A percentile compares a stretch with the other conserved stretches of the same genome.
These are phyloP conservation scores for Diabrotica virgifera DNA, from an alignment of 1,140 invertebrate genomes.

Conservation along the genomic window DNA sequence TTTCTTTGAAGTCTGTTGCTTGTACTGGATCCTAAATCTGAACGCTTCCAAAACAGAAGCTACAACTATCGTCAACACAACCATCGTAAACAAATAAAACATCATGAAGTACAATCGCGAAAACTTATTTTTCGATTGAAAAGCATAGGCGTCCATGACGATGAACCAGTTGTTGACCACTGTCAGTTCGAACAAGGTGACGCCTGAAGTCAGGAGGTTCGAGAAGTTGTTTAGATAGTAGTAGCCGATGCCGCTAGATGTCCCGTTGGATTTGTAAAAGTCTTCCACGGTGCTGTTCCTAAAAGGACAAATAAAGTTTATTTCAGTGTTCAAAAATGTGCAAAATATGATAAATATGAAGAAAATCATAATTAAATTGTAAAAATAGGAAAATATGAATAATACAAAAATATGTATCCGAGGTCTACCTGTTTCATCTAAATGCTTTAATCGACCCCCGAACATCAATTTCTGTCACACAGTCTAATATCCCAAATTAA, in stretches of 20 bases:
- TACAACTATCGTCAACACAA: conserved; percentile 87
- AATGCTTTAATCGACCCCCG: too few species aligned
- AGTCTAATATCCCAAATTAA: too few species aligned
- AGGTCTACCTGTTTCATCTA: too few species aligned
- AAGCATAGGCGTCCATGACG: conserved; percentile 86
- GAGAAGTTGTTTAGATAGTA: conserved; percentile 89
- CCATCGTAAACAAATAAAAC: conserved; percentile 89
- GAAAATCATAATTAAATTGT: too few species aligned
- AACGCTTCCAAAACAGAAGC: conserved; percentile 89
- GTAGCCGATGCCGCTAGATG: conserved; percentile 66
- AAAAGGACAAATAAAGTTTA: conserved; percentile 32
- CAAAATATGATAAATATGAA: too few species aligned
- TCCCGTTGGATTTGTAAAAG: conserved; percentile 69
- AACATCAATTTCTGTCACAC: too few species aligned
- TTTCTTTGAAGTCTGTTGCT: conserved; percentile 74
- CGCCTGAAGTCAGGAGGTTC: conserved; percentile 67
- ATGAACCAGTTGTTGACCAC: conserved; percentile 91
- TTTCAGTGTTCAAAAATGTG: background rate
- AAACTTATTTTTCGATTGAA: conserved; percentile 57
- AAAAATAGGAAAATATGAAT: too few species aligned
- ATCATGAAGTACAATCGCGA: conserved; percentile 84
- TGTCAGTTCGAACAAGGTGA: conserved; percentile 87
- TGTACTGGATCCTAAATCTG: conserved; percentile 85
- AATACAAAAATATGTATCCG: too few species aligned
- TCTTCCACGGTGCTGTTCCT: conserved; percentile 83